These are phyloP conservation scores for Dynastes grantii DNA, from an alignment of 2,888 invertebrate genomes.

Conservation along the genomic window DNA sequence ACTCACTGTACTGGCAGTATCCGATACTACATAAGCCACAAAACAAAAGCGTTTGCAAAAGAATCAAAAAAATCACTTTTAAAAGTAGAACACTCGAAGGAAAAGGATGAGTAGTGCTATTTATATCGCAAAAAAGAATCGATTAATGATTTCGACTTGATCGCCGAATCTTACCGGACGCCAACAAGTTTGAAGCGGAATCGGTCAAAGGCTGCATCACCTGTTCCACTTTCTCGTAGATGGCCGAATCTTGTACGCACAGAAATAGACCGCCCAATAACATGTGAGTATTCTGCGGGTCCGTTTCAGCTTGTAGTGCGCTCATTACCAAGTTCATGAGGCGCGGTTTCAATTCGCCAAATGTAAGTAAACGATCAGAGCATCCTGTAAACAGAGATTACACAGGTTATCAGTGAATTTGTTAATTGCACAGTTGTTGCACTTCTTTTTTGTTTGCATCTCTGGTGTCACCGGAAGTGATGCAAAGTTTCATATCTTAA, in stretches of 20 bases:
- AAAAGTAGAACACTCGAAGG: slow-evolving; percentile 44
- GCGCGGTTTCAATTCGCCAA: slow-evolving; percentile 81
- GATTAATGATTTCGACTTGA: slow-evolving; percentile 45
- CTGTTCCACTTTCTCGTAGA: slow-evolving; percentile 81
- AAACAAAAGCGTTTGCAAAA: slow-evolving; percentile 59
- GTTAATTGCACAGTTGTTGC: too few relatives aligned
- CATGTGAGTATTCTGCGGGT: slow-evolving; percentile 91
- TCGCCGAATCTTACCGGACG: slow-evolving; percentile 76
- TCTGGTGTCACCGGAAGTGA: too few relatives aligned
- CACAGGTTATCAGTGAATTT: too few relatives aligned
- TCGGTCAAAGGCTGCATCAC: slow-evolving; percentile 73
- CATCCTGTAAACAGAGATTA: slow-evolving; percentile 48
- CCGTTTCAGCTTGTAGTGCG: slow-evolving; percentile 87
- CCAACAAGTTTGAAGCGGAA: slow-evolving; percentile 77
- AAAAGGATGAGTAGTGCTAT: slow-evolving; percentile 45
- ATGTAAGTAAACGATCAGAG: slow-evolving; percentile 69
- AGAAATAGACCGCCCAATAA: slow-evolving; percentile 85
- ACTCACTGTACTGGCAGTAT: slow-evolving; percentile 70
- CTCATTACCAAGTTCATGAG: slow-evolving; percentile 87
- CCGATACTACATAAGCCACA: slow-evolving; percentile 68
- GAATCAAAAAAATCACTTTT: slow-evolving; percentile 53
- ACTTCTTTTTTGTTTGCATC: too few relatives aligned
- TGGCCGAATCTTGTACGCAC: slow-evolving; percentile 85
- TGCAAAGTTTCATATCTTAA: too few relatives aligned
- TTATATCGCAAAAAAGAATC: slow-evolving; percentile 42